Evolutionary conservation across 2,888 invertebrate genomes (phyloP).

Genomic region (Harpalus rubripes): DNA sequence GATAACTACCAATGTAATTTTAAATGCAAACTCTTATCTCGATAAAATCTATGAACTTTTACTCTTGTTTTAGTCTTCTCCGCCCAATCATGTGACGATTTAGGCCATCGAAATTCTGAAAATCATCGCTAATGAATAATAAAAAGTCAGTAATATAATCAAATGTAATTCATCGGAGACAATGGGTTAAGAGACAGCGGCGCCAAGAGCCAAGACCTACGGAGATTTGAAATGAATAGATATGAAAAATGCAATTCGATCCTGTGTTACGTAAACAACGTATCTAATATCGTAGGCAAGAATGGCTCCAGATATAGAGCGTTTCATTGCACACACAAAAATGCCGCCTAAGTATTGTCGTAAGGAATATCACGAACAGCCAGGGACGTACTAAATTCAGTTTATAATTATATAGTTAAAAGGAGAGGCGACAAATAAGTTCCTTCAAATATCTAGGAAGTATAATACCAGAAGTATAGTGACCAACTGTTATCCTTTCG

Average conservation of each 20-base stretch:
- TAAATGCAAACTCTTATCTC: too few relatives aligned
- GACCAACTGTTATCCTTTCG: too few relatives aligned
- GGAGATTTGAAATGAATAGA: constrained; percentile 9
- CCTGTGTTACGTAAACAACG: constrained; percentile 47
- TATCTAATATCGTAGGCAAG: constrained; percentile 35
- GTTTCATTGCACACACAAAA: constrained; percentile 21
- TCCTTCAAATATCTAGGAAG: too few relatives aligned
- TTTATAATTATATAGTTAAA: too few relatives aligned
- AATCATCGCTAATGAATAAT: constrained; percentile 18
- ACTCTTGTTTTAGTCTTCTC: not conserved
- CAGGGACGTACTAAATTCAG: not conserved
- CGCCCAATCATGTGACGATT: constrained; percentile 21
- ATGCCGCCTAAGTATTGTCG: constrained; percentile 37
- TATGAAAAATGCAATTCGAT: constrained; percentile 59
- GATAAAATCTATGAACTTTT: not conserved
- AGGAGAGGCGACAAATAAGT: too few relatives aligned
- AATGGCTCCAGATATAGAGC: constrained; percentile 42
- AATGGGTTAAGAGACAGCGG: constrained; percentile 16
- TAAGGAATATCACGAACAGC: constrained; percentile 5
- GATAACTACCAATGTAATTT: too few relatives aligned
- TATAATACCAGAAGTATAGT: too few relatives aligned
- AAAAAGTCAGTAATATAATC: constrained; percentile 54
- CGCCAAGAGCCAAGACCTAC: constrained; percentile 16
- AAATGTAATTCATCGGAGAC: constrained; percentile 58
- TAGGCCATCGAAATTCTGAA: constrained; percentile 24